A percentile compares a stretch with the other conserved stretches of the same genome.
Conservation (phyloP, 2,888 invertebrate genomes). For the Oscheius onirici region DNA sequence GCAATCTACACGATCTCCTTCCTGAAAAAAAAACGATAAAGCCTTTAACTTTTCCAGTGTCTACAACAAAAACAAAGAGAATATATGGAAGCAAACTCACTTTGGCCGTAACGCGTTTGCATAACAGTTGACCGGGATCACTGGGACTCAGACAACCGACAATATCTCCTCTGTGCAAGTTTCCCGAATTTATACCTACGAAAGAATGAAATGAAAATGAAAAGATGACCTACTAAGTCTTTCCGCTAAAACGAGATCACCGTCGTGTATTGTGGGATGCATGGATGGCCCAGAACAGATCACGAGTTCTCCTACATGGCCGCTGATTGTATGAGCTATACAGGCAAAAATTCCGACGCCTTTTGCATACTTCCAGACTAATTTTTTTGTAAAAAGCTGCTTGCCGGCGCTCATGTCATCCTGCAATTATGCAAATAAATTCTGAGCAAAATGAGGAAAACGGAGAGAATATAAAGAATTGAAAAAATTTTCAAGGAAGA, state of each 20-base stretch:
- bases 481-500: not conserved
- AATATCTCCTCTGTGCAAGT: slow-evolving; percentile 58
- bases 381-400: not conserved
- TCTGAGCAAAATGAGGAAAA: not conserved
- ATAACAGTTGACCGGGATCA: slow-evolving; percentile 52
- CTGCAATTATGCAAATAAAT: not conserved
- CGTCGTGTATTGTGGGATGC: slow-evolving; percentile 65
- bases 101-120: slow-evolving; percentile 56
- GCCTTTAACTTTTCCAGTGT: not conserved
- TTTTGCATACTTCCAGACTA: slow-evolving; percentile 30
- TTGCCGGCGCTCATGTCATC: slow-evolving; percentile 14
- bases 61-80: not conserved
- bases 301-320: slow-evolving; percentile 57
- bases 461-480: not conserved
- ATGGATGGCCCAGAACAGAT: slow-evolving; percentile 64
- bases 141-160: slow-evolving; percentile 62
- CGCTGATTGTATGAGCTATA: slow-evolving; percentile 46
- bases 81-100: slow-evolving; percentile 27
- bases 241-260: slow-evolving; percentile 66
- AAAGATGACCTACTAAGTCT: slow-evolving; percentile 46
- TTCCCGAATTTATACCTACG: slow-evolving; percentile 29
- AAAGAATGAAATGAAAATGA: not conserved
- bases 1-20: slow-evolving; percentile 39
- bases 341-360: slow-evolving; percentile 52
- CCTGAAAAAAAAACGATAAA: slow-evolving; percentile 35